Percentiles rank a stretch among this genome's conserved stretches.
Evolutionary conservation across 2,888 invertebrate genomes (phyloP).

Genomic region (Mesochorus sp.): DNA sequence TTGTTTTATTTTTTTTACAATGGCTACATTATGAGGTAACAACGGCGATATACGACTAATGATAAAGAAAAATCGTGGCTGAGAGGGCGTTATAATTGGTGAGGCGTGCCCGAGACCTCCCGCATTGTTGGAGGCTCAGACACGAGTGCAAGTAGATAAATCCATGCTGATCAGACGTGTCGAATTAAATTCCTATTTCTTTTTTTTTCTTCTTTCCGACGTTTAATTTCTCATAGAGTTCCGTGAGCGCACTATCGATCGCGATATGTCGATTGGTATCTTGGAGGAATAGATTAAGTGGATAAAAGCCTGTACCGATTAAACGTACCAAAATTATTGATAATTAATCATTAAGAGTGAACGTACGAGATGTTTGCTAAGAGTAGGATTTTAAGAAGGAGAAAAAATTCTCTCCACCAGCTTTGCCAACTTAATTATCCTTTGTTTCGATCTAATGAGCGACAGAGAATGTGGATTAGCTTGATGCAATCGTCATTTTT

Average conservation of each 20-base stretch:
- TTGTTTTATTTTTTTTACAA: not conserved
- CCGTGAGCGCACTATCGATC: slow-evolving; percentile 14
- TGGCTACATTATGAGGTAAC: slow-evolving; percentile 2
- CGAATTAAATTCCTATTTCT: slow-evolving; percentile 24
- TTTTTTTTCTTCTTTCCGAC: slow-evolving; percentile 3
- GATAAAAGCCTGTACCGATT: too few species aligned
- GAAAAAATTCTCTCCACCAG: too few species aligned
- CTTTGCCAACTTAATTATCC: too few species aligned
- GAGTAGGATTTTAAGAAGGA: too few species aligned
- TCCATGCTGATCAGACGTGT: slow-evolving; percentile 16
- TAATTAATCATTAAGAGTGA: too few species aligned
- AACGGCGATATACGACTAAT: not conserved
- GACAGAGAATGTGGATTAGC: too few species aligned
- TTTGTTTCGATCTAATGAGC: too few species aligned
- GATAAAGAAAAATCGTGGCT: slow-evolving; percentile 3
- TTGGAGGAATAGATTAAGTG: too few species aligned
- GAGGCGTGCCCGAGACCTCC: slow-evolving; percentile 12
- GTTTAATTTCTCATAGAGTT: slow-evolving; percentile 13
- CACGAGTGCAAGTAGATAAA: slow-evolving; percentile 19
- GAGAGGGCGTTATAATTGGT: slow-evolving; percentile 34
- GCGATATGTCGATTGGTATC: slow-evolving; percentile 22
- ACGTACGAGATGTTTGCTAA: too few species aligned
- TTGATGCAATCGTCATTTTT: too few species aligned
- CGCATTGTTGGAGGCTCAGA: not conserved
- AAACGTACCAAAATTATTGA: too few species aligned